Base-by-base conservation (phyloP, 2,888 invertebrate species). In the Eretmocerus hayati region DNA sequence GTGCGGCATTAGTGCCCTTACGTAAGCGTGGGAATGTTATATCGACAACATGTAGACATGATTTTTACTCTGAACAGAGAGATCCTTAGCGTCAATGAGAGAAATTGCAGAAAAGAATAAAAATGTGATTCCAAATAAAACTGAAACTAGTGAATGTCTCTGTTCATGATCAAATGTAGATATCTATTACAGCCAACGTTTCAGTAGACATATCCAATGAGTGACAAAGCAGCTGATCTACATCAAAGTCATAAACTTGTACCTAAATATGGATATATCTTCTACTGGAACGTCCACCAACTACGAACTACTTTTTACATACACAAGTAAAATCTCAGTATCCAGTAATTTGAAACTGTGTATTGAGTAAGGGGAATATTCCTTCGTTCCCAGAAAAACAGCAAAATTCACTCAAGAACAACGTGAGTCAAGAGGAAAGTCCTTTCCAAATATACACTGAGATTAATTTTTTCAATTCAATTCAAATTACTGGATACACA, bases 1-100 rank as follows among this genome's bases (percentile, higher is more conserved):
- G 71, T 71, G 71, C 71, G 71, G 71, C 71, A 69, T 69, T 64
- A 66, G 71, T 71, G 71, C 70, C 71, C 63, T 69, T 66, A 71
- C 71, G 67, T 71, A 71, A 71, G 71, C 71, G 71, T 71, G 71
- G 69, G 63, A 65, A 65, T 69, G 63, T 67, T 69, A 71, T 71
- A 71, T 67, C 65, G 71, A 70, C 69, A 71, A 69, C 71, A 71
- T 65, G 65, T 66, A 70, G 63, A 70, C 64, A 67, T 64, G 55
- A 42, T 63, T 61, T 58, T 60, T 57, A 48, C 46, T 45, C 51
- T 64, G 66, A 60, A 67, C 65, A 69, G 63, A 65, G 62, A 63
- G 60, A 64, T 62, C 50, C 46, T 3, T 6, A 18, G 13, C 6
- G 21, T 30, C 13, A 13, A 9, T 30, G 8, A 9, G 30, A 30